phyloP scores from a whole-genome alignment of 2,113 vertebrate species.

The Formicarius rufipectus region DNA sequence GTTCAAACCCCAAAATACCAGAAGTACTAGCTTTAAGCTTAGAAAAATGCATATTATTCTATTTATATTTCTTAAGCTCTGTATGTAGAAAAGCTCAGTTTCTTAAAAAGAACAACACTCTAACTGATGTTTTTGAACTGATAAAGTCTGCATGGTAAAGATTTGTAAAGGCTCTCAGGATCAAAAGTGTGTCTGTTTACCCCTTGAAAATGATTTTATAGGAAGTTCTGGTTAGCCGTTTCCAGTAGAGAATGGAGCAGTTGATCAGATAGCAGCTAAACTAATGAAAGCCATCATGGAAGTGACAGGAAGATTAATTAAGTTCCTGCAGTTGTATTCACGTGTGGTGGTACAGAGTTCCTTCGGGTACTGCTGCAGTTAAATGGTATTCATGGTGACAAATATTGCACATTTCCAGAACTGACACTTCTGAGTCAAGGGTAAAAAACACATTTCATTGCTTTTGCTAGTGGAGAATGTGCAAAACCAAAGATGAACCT shows the following conservation, averaged over 20 bases:
- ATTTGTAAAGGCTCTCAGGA: slow-evolving; percentile 16
- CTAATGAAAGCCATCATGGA: slow-evolving; percentile 92
- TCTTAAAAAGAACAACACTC: neutral
- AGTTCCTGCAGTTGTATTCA: slow-evolving; percentile 83
- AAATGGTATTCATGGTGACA: slow-evolving; percentile 91
- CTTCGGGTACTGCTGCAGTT: slow-evolving; percentile 82
- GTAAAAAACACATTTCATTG: slow-evolving; percentile 85
- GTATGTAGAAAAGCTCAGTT: neutral
- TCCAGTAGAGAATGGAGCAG: slow-evolving; percentile 71
- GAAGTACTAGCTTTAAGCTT: neutral
- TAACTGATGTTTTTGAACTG: neutral
- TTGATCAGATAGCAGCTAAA: slow-evolving; percentile 91
- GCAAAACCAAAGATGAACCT: slow-evolving; percentile 28
- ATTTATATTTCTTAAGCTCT: slow-evolving; percentile 1
- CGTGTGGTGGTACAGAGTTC: slow-evolving; percentile 73
- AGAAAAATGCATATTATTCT: neutral
- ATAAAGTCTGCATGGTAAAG: slow-evolving; percentile 15
- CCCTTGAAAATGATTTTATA: slow-evolving; percentile 54
- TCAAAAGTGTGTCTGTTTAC: slow-evolving; percentile 68
- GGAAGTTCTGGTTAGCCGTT: slow-evolving; percentile 66
- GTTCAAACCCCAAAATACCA: neutral
- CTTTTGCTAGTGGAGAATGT: slow-evolving; percentile 49
- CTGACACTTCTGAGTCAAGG: slow-evolving; percentile 91
- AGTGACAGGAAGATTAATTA: slow-evolving; percentile 98
- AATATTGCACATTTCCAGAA: slow-evolving; percentile 85